Percentiles rank a stretch among this genome's conserved stretches.
Conservation (phyloP, 2,888 invertebrate genomes). For the Synanthedon myopaeformis region DNA sequence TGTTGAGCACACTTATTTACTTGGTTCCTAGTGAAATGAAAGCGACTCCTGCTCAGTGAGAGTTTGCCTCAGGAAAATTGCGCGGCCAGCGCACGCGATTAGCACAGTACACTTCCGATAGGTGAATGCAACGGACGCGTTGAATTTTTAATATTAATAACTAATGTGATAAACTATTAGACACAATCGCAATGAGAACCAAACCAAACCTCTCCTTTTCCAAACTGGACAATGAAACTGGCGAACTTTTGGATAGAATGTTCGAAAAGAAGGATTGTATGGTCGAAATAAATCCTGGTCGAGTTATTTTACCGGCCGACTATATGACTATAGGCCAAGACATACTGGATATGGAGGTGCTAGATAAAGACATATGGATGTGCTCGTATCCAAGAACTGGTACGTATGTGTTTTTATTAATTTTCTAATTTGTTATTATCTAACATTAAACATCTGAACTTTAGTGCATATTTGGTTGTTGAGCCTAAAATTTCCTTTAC, state of each 20-base stretch:
- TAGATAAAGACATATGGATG: constrained; percentile 85
- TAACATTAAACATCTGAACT: too few relatives aligned
- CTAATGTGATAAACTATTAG: constrained; percentile 1
- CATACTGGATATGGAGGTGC: constrained; percentile 78
- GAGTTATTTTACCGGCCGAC: constrained; percentile 76
- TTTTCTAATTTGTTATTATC: too few relatives aligned
- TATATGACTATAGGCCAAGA: constrained; percentile 76
- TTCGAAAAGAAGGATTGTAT: constrained; percentile 78
- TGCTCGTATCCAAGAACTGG: constrained; percentile 92
- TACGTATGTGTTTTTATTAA: constrained; percentile 32
- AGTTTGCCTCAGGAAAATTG: constrained; percentile 24
- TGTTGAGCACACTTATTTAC: neutral
- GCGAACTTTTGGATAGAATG: constrained; percentile 73
- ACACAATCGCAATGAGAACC: constrained; percentile 36
- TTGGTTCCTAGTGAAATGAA: constrained; percentile 24
- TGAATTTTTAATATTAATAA: constrained; percentile 1
- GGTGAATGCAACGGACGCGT: constrained; percentile 14
- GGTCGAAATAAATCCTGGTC: constrained; percentile 79
- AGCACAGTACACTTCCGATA: constrained; percentile 32
- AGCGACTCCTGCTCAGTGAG: constrained; percentile 31
- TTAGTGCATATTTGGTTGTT: too few relatives aligned
- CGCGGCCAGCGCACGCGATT: constrained; percentile 28
- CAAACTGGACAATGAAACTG: constrained; percentile 71
- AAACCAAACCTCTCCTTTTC: constrained; percentile 61
- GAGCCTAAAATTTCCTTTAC: too few relatives aligned